Conservation (phyloP, 2,113 vertebrate species). For the Pholis gunnellus region DNA sequence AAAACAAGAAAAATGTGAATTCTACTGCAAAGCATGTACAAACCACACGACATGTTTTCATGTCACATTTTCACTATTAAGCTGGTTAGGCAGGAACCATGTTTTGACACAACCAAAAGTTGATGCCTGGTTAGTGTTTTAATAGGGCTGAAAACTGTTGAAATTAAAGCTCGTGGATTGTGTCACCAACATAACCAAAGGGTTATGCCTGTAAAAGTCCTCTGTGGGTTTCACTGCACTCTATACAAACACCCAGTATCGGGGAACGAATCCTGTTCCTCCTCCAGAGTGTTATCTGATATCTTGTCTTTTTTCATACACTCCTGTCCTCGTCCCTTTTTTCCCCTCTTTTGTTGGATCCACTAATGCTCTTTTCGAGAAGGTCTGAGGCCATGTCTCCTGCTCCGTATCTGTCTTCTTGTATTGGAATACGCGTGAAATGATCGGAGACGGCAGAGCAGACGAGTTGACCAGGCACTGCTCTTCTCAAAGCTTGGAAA, state of each 20-base stretch:
- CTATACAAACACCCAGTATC: background rate
- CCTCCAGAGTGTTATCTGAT: background rate
- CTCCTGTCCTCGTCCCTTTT: background rate
- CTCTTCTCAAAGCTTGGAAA: conserved; percentile 3
- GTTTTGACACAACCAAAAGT: background rate
- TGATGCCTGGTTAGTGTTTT: background rate
- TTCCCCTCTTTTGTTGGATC: background rate
- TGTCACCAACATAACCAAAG: conserved; percentile 6
- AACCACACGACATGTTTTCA: too few species aligned
- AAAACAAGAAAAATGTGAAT: too few species aligned
- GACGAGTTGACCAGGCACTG: conserved; percentile 15
- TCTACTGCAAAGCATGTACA: too few species aligned
- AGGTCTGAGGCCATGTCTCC: conserved; percentile 15
- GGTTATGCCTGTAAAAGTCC: background rate
- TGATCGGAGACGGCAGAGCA: conserved; percentile 18
- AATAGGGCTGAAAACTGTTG: background rate
- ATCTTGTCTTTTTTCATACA: background rate
- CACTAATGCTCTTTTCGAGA: background rate
- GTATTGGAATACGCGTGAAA: conserved; percentile 22
- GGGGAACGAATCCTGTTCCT: background rate
- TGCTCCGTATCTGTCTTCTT: conserved; percentile 70
- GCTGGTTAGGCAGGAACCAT: background rate
- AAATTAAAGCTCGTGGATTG: background rate
- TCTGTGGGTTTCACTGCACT: background rate
- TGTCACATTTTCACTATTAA: too few species aligned